Conservation (phyloP, 2,797 vertebrate genomes). For the Amblyopsis hoosieri region DNA sequence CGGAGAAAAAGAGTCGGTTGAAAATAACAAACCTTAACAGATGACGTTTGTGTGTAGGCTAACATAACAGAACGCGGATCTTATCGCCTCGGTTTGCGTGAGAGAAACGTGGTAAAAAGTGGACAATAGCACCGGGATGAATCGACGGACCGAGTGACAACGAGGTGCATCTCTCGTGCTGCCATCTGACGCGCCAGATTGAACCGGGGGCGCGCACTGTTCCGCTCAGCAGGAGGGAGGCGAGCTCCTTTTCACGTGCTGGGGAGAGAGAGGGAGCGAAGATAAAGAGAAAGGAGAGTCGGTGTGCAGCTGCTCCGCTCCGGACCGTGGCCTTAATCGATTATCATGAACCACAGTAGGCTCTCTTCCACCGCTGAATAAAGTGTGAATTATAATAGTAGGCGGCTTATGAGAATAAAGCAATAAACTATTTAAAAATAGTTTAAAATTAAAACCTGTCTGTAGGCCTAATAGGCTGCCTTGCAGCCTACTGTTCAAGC, state of each 20-base stretch:
- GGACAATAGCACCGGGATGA: conserved; percentile 71
- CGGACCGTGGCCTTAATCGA: conserved; percentile 45
- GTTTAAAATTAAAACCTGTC: conserved; percentile 29
- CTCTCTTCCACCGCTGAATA: too few species aligned
- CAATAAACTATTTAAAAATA: too few species aligned
- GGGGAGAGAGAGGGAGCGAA: conserved; percentile 11
- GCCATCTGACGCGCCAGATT: conserved; percentile 74
- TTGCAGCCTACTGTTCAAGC: background rate
- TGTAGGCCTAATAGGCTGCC: background rate
- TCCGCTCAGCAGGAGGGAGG: conserved; percentile 75
- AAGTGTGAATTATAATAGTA: too few species aligned
- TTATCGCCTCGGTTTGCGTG: background rate
- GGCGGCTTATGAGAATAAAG: too few species aligned
- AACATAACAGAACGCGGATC: background rate
- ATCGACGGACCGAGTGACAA: conserved; percentile 59
- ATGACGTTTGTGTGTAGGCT: background rate
- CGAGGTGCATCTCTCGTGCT: conserved; percentile 61
- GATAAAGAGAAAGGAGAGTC: conserved; percentile 12
- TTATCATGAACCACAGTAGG: background rate
- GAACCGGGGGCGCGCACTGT: conserved; percentile 58
- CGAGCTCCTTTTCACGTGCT: conserved; percentile 67
- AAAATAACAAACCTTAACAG: background rate
- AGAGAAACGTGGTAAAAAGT: background rate
- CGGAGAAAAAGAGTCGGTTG: conserved; percentile 25
- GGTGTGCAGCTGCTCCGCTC: conserved; percentile 63